Conservation (phyloP, 2,888 invertebrate genomes). For the Drosophila flavopinicola region DNA sequence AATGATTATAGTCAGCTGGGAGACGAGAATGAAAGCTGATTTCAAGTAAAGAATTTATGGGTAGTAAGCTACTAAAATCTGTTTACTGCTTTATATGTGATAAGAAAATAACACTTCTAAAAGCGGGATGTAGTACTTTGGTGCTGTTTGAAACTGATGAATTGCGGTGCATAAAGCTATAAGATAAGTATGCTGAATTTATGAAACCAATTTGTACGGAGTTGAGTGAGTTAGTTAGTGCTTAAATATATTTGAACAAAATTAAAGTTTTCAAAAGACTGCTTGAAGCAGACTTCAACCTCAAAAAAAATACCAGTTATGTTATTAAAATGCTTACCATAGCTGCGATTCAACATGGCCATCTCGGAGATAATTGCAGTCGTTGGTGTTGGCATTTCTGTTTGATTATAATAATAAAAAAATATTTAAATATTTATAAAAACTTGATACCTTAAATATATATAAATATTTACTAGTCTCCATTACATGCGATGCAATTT, state of each 20-base stretch:
- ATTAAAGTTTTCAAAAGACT: conserved; percentile 14
- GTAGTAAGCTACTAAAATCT: neutral
- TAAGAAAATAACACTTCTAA: neutral
- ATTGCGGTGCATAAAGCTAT: conserved; percentile 66
- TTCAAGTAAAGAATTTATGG: neutral
- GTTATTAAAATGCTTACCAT: conserved; percentile 64
- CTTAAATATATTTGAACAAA: conserved; percentile 17
- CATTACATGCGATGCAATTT: no score
- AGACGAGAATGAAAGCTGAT: neutral
- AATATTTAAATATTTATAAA: no score
- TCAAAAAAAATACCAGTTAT: neutral
- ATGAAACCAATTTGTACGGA: conserved; percentile 31
- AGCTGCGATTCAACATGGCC: conserved; percentile 83
- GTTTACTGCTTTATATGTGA: neutral
- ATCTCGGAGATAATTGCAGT: conserved; percentile 88
- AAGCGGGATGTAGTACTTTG: neutral
- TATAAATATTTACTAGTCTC: neutral
- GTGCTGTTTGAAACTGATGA: conserved; percentile 59
- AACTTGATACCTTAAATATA: no score
- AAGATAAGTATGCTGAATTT: conserved; percentile 33
- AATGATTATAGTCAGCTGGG: conserved; percentile 29
- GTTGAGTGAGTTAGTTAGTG: conserved; percentile 54
- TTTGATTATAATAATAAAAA: no score
- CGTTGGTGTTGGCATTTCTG: conserved; percentile 94
- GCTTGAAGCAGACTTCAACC: neutral